These are phyloP conservation scores for Alligator mississippiensis DNA, from an alignment of 2,113 vertebrate species.

Conservation along the genomic window DNA sequence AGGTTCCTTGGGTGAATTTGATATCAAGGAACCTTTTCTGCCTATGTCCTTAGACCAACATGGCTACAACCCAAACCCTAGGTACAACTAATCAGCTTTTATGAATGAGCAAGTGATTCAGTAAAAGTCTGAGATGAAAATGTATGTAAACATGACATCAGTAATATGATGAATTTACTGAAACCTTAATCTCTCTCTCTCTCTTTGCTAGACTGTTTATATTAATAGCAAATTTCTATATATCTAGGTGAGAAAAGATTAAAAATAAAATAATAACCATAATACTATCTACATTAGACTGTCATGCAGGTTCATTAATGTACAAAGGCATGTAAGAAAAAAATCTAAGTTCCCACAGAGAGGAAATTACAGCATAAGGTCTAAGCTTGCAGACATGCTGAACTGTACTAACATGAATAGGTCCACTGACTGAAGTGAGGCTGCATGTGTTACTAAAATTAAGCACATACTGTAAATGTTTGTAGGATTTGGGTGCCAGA, in stretches of 20 bases:
- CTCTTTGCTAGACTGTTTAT: no score
- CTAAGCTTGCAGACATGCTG: not conserved
- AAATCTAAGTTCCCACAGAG: not conserved
- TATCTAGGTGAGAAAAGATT: not conserved
- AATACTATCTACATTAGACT: not conserved
- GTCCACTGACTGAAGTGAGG: not conserved
- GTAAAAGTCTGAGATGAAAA: no score
- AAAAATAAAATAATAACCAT: not conserved
- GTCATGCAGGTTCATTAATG: not conserved
- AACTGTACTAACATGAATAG: not conserved
- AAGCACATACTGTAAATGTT: no score
- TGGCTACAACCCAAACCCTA: no score
- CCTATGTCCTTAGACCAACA: no score
- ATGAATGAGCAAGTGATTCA: no score
- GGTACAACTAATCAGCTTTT: not conserved
- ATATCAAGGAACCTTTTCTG: no score
- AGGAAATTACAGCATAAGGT: not conserved
- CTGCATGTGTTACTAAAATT: not conserved
- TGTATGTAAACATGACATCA: no score
- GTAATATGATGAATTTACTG: no score
- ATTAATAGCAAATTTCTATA: no score
- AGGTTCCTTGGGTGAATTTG: no score
- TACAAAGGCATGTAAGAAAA: not conserved
- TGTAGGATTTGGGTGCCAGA: not conserved
- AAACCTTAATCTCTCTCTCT: no score